Evolutionary conservation across 2,888 invertebrate genomes (phyloP), one percentile per base, ranked within the genome.

Genomic region (Campoplex nolae): DNA sequence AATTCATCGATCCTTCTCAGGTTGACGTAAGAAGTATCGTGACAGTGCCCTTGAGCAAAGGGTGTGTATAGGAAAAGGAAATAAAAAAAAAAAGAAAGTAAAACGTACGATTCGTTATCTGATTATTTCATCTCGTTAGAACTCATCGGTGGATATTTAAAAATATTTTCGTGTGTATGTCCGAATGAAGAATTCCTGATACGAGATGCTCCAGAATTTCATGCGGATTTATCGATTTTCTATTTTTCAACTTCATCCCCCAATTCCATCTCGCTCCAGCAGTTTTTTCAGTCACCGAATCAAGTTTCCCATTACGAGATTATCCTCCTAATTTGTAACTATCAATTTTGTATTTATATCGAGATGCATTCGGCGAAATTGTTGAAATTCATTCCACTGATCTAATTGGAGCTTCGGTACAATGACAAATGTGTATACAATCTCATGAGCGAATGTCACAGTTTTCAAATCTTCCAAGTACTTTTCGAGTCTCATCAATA

Each of bases 1-100:
- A 82, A 48, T 78, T 58, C 83, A 84, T 88, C 86, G 85, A 87
- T 84, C 89, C 62, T 71, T 77, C 71, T 48, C 71, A 73, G 42
- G 35, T 83, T 75, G 75, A 45, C 56, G 73, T 74, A 78, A 76
- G 67, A 76, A 82, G 74, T 81, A 82, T 87, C 83, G 68, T 74
- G 74, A 85, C 82, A 67, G 65, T 75, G 83, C 84, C 85, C 87
- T 89, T 87, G 78, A 48, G 28, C 74, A 4, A 77, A 32, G 56
- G 62, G 74, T 48, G 62, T 18, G 88, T 32, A 28, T 11, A 51
- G n/a, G n/a, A 23, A 11, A 48, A 32, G 18, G 8, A 28, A n/a
- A n/a, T n/a, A n/a, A n/a, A n/a, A n/a, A n/a, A 28, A 32, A 35
- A 2, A 65, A 48, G 1, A 48, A 48, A 58, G 54, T 0, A 7